Evolutionary conservation across 1,140 invertebrate genomes (phyloP), one percentile per base, ranked within the genome.

Genomic region (Bombus pyrosoma): DNA sequence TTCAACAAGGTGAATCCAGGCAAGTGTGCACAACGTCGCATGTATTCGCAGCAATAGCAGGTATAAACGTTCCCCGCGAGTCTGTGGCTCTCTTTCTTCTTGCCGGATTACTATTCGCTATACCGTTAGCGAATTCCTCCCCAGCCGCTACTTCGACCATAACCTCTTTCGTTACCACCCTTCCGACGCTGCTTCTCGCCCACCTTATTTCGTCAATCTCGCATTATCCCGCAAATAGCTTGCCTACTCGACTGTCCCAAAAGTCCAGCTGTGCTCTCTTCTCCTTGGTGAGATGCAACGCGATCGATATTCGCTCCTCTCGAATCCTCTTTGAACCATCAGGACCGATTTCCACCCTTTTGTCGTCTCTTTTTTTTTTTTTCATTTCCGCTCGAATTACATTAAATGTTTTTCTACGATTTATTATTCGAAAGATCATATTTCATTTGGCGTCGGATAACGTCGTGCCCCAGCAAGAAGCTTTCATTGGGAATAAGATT

Each of bases 141-240:
- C 82, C 79, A 72, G 57, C 72, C 88, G 69, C 87, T 68, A 73
- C 59, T 86, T 80, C 57, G 69, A 34, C 62, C 68, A 57, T 82
- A 89, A 88, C 85, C 85, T 83, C 69, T 87, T 89, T 39, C 87
- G 85, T 41, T 68, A 75, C 73, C 71, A 75, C 72, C 81, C 47
- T 71, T 85, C n/a, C 88, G 25, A 37, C 41, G 18, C 18, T 53
- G 47, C 47, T 53, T 22, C 18, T 53, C 18, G 13, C 39, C 74
- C 32, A 69, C 83, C 83, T 89, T 83, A 85, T 91, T 91, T 77
- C 80, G 87, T 91, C 89, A 90, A 91, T 90, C 87, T 88, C 88
- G 85, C 86, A 89, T 92, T 92, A 91, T 91, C 83, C 83, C 83
- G 82, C 91, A 86, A 90, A 90, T 91, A 90, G 88, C 90, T 87